Conservation (phyloP, 2,113 vertebrate genomes). For the Copsychus sechellarum region DNA sequence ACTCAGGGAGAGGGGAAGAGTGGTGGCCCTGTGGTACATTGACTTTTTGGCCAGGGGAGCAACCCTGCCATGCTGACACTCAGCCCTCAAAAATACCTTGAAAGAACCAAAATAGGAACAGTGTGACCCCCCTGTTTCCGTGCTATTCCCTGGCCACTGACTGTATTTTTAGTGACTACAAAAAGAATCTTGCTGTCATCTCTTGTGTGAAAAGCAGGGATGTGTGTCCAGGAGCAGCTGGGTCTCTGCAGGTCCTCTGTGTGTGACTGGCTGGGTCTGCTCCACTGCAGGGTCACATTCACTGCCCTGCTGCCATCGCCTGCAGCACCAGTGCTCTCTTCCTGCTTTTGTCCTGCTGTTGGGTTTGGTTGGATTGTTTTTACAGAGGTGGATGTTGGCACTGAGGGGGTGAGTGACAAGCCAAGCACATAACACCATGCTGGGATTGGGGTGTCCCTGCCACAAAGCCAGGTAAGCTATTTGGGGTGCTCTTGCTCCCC, state of each 20-base stretch:
- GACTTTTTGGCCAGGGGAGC: background rate
- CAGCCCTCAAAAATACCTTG: background rate
- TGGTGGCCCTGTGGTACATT: no score
- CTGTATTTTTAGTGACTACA: background rate
- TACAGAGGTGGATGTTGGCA: background rate
- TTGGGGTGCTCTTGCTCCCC: background rate
- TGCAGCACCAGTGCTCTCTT: background rate
- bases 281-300: background rate
- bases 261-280: no score
- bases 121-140: fast-evolving
- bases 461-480: no score
- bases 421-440: fast-evolving
- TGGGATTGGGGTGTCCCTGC: background rate
- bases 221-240: fast-evolving
- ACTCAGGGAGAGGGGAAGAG: fast-evolving
- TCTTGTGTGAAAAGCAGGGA: no score
- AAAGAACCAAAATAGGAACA: background rate
- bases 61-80: background rate
- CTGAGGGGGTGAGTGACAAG: background rate
- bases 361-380: background rate
- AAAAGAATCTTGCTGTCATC: fast-evolving
- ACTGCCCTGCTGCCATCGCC: background rate
- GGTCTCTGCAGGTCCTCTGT: no score
- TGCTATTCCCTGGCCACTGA: no score
- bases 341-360: background rate